Evolutionary conservation across 1,140 invertebrate genomes (phyloP).

Genomic region (Tenebrio molitor): DNA sequence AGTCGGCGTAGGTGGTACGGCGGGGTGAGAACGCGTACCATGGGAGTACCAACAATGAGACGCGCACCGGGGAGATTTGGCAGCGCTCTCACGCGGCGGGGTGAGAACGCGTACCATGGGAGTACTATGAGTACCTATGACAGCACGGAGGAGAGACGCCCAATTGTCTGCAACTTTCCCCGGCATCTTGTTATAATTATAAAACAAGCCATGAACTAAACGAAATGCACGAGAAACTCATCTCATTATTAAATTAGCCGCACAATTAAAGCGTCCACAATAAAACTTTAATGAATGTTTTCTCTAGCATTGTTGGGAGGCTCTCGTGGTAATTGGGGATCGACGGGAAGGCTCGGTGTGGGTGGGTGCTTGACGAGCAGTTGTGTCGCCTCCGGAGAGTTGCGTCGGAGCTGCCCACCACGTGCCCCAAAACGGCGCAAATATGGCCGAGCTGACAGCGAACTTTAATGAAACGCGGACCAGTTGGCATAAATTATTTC

Average conservation of each 20-base stretch:
- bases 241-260: slow-evolving; percentile 32
- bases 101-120: background rate
- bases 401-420: no score
- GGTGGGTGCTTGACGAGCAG: no score
- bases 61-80: no score
- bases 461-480: background rate
- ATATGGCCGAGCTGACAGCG: no score
- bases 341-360: no score
- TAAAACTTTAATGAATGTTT: slow-evolving; percentile 20
- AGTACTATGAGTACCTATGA: no score
- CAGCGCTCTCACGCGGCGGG: no score
- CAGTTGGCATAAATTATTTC: background rate
- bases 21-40: background rate
- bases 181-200: background rate
- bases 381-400: no score
- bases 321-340: background rate
- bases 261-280: slow-evolving; percentile 3
- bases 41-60: no score
- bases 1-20: slow-evolving; percentile 27
- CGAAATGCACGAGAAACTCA: slow-evolving; percentile 24
- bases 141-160: no score
- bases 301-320: background rate
- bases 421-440: no score
- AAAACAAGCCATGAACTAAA: slow-evolving; percentile 8
- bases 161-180: slow-evolving; percentile 9